A percentile compares a stretch with the other conserved stretches of the same genome.
These are phyloP conservation scores for Anguilla anguilla DNA, from an alignment of 2,797 vertebrate genomes.

Conservation along the genomic window DNA sequence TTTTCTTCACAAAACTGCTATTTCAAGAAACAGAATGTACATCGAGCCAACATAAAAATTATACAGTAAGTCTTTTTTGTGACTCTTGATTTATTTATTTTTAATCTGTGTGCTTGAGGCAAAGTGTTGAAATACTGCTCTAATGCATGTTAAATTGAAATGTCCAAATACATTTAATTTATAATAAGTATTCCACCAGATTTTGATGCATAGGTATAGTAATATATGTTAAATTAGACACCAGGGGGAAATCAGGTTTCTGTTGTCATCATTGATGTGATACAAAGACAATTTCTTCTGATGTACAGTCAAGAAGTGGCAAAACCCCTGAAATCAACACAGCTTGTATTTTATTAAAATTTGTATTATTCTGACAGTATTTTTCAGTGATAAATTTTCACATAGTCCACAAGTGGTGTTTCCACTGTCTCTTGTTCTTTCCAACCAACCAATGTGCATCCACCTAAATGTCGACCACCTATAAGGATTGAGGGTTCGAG, in stretches of 20 bases:
- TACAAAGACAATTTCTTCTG: neutral
- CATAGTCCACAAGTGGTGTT: neutral
- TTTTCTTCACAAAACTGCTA: neutral
- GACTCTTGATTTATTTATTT: slow-evolving; percentile 36
- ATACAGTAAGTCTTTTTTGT: slow-evolving; percentile 29
- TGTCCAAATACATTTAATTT: neutral
- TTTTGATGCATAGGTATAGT: neutral
- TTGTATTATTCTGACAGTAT: neutral
- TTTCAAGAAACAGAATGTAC: neutral
- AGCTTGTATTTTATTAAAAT: neutral
- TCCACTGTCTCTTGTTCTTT: neutral
- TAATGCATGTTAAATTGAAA: slow-evolving; percentile 44
- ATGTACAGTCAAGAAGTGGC: neutral
- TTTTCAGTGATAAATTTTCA: neutral
- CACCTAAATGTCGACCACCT: neutral
- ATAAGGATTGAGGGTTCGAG: neutral
- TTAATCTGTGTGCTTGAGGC: slow-evolving; percentile 30
- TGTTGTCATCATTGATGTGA: neutral
- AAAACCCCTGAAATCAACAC: neutral
- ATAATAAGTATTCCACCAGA: neutral
- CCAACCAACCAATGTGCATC: neutral
- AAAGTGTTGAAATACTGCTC: slow-evolving; percentile 32
- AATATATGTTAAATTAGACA: neutral
- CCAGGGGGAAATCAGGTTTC: neutral
- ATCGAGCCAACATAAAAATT: slow-evolving; percentile 26